Percentiles rank a stretch among this genome's conserved stretches.
These are phyloP conservation scores for Forficula auricularia DNA, from an alignment of 1,140 invertebrate species.

Conservation along the genomic window DNA sequence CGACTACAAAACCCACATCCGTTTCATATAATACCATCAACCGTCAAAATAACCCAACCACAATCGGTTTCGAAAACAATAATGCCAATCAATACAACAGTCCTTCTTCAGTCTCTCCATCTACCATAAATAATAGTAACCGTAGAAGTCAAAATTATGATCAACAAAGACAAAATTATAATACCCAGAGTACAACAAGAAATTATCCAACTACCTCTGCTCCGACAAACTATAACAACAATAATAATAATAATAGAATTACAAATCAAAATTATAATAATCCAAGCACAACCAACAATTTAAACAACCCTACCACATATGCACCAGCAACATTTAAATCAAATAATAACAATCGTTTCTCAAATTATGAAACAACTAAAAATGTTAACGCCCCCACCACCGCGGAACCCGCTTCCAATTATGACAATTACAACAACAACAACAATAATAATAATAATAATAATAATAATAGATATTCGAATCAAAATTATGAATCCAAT, in stretches of 20 bases:
- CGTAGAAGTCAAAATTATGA: background rate
- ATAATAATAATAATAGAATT: constrained; percentile 14
- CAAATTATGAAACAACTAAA: constrained; percentile 9
- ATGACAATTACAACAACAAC: constrained; percentile 16
- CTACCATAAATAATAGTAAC: background rate
- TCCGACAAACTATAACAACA: constrained; percentile 12
- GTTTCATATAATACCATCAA: background rate
- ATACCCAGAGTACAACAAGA: constrained; percentile 4
- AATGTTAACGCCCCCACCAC: constrained; percentile 3
- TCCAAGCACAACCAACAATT: constrained; percentile 21
- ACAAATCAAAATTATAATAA: constrained; percentile 3
- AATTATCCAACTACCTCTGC: background rate
- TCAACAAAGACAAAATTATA: constrained; percentile 1
- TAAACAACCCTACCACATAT: constrained; percentile 13
- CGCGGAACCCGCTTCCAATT: constrained; percentile 7
- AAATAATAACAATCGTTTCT: constrained; percentile 9
- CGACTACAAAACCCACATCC: background rate
- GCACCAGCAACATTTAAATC: constrained; percentile 17
- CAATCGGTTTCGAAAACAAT: too few relatives aligned
- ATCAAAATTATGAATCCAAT: constrained; percentile 14
- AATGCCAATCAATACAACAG: too few relatives aligned
- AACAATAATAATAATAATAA: constrained; percentile 11
- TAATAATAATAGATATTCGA: constrained; percentile 17
- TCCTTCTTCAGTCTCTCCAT: too few relatives aligned
- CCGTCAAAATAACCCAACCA: too few relatives aligned